These are phyloP conservation scores for Holcopasites calliopsidis DNA, from an alignment of 1,140 invertebrate species.

Conservation along the genomic window DNA sequence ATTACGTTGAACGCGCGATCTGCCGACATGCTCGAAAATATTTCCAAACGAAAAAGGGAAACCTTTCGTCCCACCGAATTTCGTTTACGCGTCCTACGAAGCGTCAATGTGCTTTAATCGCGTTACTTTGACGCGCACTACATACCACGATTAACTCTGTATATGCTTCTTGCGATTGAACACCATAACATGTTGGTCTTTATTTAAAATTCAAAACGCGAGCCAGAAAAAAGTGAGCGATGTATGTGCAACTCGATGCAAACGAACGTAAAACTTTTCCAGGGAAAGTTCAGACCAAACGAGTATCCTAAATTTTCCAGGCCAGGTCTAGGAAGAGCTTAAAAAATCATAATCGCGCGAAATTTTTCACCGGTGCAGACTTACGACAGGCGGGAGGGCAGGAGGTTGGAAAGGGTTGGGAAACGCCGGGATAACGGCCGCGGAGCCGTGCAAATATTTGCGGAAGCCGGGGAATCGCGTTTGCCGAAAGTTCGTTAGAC, in stretches of 20 bases:
- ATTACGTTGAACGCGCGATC: slow-evolving; percentile 7
- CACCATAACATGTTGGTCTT: too few species aligned
- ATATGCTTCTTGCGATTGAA: too few species aligned
- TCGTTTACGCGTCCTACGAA: slow-evolving; percentile 5
- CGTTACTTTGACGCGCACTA: neutral
- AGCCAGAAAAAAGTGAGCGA: neutral
- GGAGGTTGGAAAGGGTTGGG: neutral
- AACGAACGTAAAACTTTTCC: neutral
- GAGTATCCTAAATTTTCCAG: neutral
- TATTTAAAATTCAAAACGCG: too few species aligned
- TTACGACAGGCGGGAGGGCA: neutral
- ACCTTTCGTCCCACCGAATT: neutral
- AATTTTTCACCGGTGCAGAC: slow-evolving; percentile 25
- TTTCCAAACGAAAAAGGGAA: neutral
- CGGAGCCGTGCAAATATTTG: slow-evolving; percentile 41
- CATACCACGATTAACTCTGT: too few species aligned
- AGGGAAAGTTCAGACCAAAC: neutral
- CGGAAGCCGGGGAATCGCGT: slow-evolving; percentile 42
- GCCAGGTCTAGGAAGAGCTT: neutral
- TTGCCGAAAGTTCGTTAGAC: slow-evolving; percentile 47
- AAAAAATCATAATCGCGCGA: slow-evolving; percentile 34
- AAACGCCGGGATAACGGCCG: slow-evolving; percentile 21
- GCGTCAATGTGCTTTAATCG: slow-evolving; percentile 8
- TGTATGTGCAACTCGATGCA: neutral
- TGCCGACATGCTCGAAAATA: neutral